Conservation (phyloP, 2,797 vertebrate species). For the Microchirus variegatus region DNA sequence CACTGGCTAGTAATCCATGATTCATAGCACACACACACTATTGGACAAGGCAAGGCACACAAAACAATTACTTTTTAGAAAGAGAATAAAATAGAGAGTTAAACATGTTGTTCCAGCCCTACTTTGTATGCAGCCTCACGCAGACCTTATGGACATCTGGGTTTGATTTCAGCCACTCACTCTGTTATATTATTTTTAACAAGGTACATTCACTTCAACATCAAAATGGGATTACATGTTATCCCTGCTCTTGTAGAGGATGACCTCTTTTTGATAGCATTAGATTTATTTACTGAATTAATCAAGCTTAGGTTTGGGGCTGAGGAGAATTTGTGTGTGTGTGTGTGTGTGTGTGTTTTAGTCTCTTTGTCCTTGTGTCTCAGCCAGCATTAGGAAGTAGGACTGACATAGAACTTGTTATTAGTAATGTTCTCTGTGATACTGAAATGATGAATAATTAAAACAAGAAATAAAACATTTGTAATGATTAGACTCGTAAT, state of each 20-base stretch:
- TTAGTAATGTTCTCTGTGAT: slow-evolving; percentile 37
- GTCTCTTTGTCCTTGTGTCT: slow-evolving; percentile 21
- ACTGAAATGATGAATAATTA: slow-evolving; percentile 2
- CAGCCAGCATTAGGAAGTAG: slow-evolving; percentile 14
- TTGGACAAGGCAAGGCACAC: no score
- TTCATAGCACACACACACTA: no score
- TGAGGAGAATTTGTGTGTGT: slow-evolving; percentile 32
- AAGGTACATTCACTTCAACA: slow-evolving; percentile 10
- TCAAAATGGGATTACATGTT: slow-evolving; percentile 34
- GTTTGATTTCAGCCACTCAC: slow-evolving; percentile 8
- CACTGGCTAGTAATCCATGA: no score
- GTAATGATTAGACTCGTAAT: slow-evolving; percentile 25
- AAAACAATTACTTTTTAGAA: neutral
- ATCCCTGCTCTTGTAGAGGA: slow-evolving; percentile 25
- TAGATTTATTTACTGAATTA: slow-evolving; percentile 45
- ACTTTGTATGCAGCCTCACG: neutral
- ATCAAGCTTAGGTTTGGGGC: slow-evolving; percentile 48
- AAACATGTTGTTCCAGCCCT: neutral
- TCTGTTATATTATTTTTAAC: neutral
- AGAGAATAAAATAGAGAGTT: neutral
- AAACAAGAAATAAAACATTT: neutral
- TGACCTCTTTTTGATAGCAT: slow-evolving; percentile 30
- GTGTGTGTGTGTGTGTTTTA: slow-evolving; percentile 10
- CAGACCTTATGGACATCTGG: neutral
- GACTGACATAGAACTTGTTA: slow-evolving; percentile 27